Evolutionary conservation across 2,888 invertebrate species (phyloP), one percentile per base, ranked within the genome.

Genomic region (Abrostola tripartita): DNA sequence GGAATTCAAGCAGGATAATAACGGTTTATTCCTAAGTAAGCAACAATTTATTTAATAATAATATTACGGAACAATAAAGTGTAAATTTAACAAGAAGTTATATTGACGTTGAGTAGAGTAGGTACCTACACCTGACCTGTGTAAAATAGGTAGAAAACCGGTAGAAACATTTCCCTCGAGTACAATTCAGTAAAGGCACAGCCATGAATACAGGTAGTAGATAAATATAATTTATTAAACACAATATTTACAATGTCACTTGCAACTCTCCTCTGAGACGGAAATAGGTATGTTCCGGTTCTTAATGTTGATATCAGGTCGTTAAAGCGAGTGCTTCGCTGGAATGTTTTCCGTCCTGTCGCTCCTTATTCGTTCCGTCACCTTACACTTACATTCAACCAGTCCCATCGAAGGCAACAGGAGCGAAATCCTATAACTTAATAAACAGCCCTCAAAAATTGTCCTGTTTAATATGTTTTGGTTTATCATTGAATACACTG

Each of bases 241-340:
- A 70, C 56, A 71, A 81, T 71, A 81, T 79, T 79, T 62, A 81
- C 76, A 74, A 68, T 68, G 76, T 68, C 71, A 76, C 69, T 63
- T 53, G 59, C 67, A 68, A 58, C 65, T 74, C 62, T 68, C 64
- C 54, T 68, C 57, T 54, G 58, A 60, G 12, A 49, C 63, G 76
- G 81, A 79, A 81, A 79, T 79, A 76, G 51, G 65, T 79, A 76
- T 74, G 74, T 79, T 76, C 77, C 79, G 81, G 71, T 67, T 65
- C 64, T 71, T 70, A 76, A 74, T 71, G 77, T 59, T 68, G 63
- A 51, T 69, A 70, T 68, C 74, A 79, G 53, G 59, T 71, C 65
- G 65, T 74, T 78, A 76, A 61, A 61, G 61, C 63, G 69, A 76
- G 71, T 68, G 52, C 65, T 68, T 36, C 49, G 52, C 47, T 59